Evolutionary conservation across 2,797 vertebrate genomes (phyloP), one percentile per base, ranked within the genome.

Genomic region (Pantherophis vulpinus): DNA sequence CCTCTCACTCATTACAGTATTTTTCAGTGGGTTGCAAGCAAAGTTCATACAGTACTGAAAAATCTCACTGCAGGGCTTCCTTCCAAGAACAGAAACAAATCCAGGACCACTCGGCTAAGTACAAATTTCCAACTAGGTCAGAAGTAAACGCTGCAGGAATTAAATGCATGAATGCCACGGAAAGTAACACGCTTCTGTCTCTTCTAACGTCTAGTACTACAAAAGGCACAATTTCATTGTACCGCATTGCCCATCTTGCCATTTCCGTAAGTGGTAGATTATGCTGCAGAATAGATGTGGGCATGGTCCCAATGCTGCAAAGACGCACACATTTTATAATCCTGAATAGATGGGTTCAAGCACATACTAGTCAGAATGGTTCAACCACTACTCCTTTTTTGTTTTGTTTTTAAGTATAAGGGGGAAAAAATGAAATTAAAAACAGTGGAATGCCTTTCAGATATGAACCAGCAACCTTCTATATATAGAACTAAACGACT

Each of bases 51-150:
- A 54, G 56, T 91, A 42, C 32, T 61, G 56, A 86, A 86, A 63
- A 63, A 25, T n/a, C 60, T 87, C 56, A 60, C 86, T 54, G 55
- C 60, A 92, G 86, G 91, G 91, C 91, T 88, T n/a, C 12, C 16
- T 92, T 88, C 91, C 87, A 92, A 92, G 86, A 92, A 74, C 27
- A 18, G 54, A 88, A 88, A 88, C 63, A 20, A 47, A 74, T 29
- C 25, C 32, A 74, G 55, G 54, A 56, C 63, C 63, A n/a, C 61
- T 60, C 12, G 14, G 58, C 56, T 37, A 59, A 58, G 14, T 89
- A 83, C 79, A n/a, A 54, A 89, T 51, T 13, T 60, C 70, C 70
- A 79, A 25, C 55, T 70, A 88, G 54, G 32, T 51, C 86, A 87
- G 8, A 88, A 56, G 86, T 88, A 92, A 70, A 88, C 32, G 32